phyloP scores from a whole-genome alignment of 2,888 invertebrate genomes.

The Fragum sueziense region DNA sequence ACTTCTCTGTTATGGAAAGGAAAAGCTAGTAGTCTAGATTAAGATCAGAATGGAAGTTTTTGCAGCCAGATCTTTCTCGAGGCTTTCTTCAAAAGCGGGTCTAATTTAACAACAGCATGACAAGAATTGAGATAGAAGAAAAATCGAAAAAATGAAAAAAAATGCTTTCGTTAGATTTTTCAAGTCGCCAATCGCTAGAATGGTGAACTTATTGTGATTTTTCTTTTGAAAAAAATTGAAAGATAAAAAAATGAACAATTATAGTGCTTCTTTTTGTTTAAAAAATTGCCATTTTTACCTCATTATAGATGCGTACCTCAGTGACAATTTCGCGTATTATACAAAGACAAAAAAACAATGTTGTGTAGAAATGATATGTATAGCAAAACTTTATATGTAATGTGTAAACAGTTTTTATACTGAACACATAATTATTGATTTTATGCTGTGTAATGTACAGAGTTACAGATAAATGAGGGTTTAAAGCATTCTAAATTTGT shows the following conservation, averaged over 20 bases:
- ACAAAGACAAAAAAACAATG: background rate
- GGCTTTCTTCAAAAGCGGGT: too few species aligned
- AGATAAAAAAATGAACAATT: background rate
- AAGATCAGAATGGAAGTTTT: too few species aligned
- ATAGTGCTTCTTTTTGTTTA: background rate
- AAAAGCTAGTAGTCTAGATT: too few species aligned
- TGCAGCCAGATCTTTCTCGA: too few species aligned
- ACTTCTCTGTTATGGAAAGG: too few species aligned
- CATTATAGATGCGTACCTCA: constrained; percentile 9
- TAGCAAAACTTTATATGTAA: background rate
- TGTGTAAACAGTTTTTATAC: background rate
- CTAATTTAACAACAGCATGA: too few species aligned
- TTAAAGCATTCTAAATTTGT: too few species aligned
- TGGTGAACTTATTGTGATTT: too few species aligned
- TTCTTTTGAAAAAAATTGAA: background rate
- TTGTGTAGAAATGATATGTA: background rate
- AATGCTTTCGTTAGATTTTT: background rate
- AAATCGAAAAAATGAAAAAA: background rate
- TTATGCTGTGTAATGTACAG: too few species aligned
- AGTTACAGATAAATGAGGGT: too few species aligned
- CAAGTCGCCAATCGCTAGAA: too few species aligned
- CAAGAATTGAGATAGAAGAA: too few species aligned
- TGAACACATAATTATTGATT: background rate
- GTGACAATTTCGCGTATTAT: constrained; percentile 12
- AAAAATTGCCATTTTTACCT: constrained; percentile 12